Evolutionary conservation across 2,113 vertebrate species (phyloP), one percentile per base, ranked within the genome.

Genomic region (Anoura caudifer): DNA sequence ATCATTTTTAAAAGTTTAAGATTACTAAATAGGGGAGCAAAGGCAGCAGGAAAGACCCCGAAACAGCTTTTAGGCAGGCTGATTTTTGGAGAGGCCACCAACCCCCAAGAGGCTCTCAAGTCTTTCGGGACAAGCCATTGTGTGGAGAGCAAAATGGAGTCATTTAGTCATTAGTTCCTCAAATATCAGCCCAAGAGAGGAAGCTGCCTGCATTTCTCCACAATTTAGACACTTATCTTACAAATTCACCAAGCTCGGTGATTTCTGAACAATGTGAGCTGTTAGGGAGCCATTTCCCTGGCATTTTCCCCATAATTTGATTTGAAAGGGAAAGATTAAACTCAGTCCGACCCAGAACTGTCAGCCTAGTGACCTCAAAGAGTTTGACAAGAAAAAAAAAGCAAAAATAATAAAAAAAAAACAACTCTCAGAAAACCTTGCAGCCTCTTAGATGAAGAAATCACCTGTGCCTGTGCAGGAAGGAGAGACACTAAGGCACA

Each of bases 241-340:
- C 97, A 97, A 97, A 98, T 97, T 97, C 97, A 96, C 97, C 95
- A 94, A 96, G 96, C 95, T 95, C 50, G 5, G 72, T 97, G 97
- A 98, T 97, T 98, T 97, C 95, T 96, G 97, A 98, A 96, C 97
- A 98, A 98, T 97, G 93, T 91, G 91, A 96, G 97, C 97, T 97
- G 94, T 97, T 98, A 97, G 75, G 93, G 22, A 97, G 87, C 91
- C 96, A 97, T 98, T 98, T 98, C 90, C 93, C 88, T 97, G 94
- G 97, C 93, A 97, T 97, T 97, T 97, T 95, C 83, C 96, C 97
- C 97, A 95, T 97, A 97, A 98, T 98, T 97, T 97, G 97, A 98
- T 97, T 97, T 97, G 96, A 98, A 98, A 97, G 94, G 76, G 96
- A 97, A 97, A 97, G 93, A 97, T 97, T 97, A 97, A 98, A 97